Conservation (phyloP, 2,888 invertebrate genomes). For the Azorinus chamasolen region DNA sequence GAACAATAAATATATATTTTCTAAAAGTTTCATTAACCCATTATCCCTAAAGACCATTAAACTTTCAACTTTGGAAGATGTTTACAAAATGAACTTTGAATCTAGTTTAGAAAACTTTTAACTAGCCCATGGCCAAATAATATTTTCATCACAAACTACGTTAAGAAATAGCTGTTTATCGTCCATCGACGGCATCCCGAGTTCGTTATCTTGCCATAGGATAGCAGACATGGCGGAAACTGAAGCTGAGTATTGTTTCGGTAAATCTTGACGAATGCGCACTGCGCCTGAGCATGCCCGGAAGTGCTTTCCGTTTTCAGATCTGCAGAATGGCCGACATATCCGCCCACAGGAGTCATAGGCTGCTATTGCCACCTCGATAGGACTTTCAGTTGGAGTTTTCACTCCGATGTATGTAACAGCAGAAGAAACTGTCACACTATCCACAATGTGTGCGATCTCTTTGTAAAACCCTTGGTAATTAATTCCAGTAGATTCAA, state of each 20-base stretch:
- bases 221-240: constrained; percentile 24
- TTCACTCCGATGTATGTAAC: constrained; percentile 63
- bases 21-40: too few species aligned
- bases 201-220: constrained; percentile 53
- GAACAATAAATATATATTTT: too few species aligned
- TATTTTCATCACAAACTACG: constrained; percentile 56
- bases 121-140: constrained; percentile 56
- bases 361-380: constrained; percentile 64
- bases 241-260: constrained; percentile 48
- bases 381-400: constrained; percentile 41
- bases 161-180: constrained; percentile 56
- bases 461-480: constrained; percentile 71
- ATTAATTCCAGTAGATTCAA: constrained; percentile 68
- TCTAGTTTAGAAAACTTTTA: not conserved
- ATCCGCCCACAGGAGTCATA: constrained; percentile 72
- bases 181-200: constrained; percentile 49
- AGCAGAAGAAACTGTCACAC: constrained; percentile 55
- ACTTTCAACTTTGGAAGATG: too few species aligned
- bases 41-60: too few species aligned
- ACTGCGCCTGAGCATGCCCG: constrained; percentile 61
- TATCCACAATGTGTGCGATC: constrained; percentile 61
- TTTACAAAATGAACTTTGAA: too few species aligned
- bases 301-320: constrained; percentile 22
- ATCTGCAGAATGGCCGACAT: constrained; percentile 63
- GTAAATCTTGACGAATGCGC: constrained; percentile 48